Evolutionary conservation across 2,113 vertebrate species (phyloP).

Genomic region (Mormoops blainvillei): DNA sequence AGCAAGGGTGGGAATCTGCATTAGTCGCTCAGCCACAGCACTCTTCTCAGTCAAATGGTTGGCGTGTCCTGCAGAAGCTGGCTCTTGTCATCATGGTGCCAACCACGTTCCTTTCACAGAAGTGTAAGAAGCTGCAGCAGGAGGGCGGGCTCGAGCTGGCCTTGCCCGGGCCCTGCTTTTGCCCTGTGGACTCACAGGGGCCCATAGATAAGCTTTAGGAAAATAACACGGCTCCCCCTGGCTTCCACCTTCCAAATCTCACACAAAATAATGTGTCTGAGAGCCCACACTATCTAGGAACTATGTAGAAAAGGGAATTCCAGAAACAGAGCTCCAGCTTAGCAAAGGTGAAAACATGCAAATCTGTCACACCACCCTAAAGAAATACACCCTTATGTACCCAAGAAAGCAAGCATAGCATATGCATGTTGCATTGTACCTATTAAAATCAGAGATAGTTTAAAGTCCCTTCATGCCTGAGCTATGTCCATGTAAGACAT

Average conservation of each 20-base stretch:
- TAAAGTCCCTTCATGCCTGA: neutral
- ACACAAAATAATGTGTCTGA: neutral
- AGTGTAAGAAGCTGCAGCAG: too few species aligned
- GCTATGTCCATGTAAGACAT: neutral
- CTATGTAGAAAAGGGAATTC: neutral
- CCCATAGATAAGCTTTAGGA: rapidly evolving
- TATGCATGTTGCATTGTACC: neutral
- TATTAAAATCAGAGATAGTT: neutral
- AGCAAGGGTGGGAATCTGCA: neutral
- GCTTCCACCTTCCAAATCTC: neutral
- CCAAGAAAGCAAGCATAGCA: neutral
- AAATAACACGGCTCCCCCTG: neutral
- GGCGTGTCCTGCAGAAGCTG: neutral
- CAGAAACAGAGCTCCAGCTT: neutral
- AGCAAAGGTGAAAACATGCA: neutral
- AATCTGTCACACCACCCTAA: neutral
- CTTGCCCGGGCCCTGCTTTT: neutral
- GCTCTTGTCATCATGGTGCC: neutral
- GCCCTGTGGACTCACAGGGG: rapidly evolving
- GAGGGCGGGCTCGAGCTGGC: too few species aligned
- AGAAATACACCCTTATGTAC: neutral
- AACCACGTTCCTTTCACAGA: neutral
- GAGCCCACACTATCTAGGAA: neutral
- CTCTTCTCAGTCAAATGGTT: neutral
- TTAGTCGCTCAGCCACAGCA: neutral